phyloP scores from a whole-genome alignment of 2,888 invertebrate species.

The Griposia aprilina region DNA sequence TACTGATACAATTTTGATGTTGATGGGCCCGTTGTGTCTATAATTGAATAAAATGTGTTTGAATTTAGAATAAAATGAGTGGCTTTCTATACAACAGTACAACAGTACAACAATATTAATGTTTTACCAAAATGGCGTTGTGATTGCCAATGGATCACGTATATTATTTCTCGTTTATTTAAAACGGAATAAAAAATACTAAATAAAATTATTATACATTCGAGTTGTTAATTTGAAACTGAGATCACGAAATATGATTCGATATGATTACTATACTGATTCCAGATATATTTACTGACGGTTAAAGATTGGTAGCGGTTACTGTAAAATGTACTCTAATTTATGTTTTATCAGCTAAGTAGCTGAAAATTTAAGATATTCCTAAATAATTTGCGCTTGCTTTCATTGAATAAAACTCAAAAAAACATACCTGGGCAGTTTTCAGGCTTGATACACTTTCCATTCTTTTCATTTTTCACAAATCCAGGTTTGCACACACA shows the following conservation, averaged over 20 bases:
- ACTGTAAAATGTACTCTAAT: neutral
- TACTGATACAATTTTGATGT: conserved; percentile 45
- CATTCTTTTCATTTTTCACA: conserved; percentile 1
- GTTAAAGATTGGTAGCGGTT: neutral
- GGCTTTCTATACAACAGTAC: too few relatives aligned
- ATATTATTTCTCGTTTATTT: neutral
- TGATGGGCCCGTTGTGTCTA: conserved; percentile 22
- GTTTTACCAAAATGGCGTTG: neutral
- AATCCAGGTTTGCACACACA: conserved; percentile 17
- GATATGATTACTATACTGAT: neutral
- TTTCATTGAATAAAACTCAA: neutral
- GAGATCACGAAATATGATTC: neutral
- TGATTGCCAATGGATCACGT: neutral
- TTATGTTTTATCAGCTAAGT: too few relatives aligned
- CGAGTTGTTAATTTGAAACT: neutral
- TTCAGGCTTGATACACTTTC: conserved; percentile 21
- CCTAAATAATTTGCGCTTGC: neutral
- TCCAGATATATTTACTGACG: neutral
- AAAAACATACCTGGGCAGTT: conserved; percentile 22
- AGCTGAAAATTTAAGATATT: neutral
- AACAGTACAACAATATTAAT: neutral
- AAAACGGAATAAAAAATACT: neutral
- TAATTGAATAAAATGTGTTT: conserved; percentile 20
- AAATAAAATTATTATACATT: neutral
- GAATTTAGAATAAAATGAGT: conserved; percentile 11